Evolutionary conservation across 2,797 vertebrate species (phyloP).

Genomic region (Heteromormyrus szaboi): DNA sequence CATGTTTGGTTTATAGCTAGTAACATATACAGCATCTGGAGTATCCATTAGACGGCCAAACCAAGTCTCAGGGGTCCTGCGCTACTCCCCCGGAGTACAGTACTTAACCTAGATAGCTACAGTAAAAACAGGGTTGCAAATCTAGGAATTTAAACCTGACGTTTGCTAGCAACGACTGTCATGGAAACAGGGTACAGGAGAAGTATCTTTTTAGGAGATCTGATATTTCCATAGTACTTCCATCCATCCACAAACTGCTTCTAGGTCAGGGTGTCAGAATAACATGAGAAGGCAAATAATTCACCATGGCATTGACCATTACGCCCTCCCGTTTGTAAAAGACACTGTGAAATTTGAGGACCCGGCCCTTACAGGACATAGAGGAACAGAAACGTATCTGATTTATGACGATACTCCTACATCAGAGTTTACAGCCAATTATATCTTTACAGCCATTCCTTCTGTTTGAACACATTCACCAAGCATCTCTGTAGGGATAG

Average conservation of each 20-base stretch:
- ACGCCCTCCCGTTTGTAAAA: background rate
- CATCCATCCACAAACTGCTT: background rate
- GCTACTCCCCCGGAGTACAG: background rate
- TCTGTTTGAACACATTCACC: background rate
- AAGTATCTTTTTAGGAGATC: background rate
- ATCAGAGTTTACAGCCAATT: background rate
- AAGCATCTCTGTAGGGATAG: background rate
- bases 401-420: background rate
- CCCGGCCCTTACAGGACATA: background rate
- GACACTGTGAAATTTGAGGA: background rate
- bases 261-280: background rate
- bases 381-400: background rate
- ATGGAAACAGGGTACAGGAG: background rate
- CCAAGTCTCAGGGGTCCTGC: background rate
- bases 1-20: background rate
- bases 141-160: background rate
- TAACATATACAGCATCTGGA: background rate
- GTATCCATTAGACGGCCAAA: background rate
- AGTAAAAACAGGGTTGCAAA: background rate
- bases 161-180: background rate
- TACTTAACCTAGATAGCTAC: background rate
- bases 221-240: background rate
- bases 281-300: slow-evolving; percentile 9
- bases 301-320: slow-evolving; percentile 3
- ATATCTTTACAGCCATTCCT: background rate